Evolutionary conservation across 2,888 invertebrate species (phyloP), one percentile per base, ranked within the genome.

Genomic region (Lobophora halterata): DNA sequence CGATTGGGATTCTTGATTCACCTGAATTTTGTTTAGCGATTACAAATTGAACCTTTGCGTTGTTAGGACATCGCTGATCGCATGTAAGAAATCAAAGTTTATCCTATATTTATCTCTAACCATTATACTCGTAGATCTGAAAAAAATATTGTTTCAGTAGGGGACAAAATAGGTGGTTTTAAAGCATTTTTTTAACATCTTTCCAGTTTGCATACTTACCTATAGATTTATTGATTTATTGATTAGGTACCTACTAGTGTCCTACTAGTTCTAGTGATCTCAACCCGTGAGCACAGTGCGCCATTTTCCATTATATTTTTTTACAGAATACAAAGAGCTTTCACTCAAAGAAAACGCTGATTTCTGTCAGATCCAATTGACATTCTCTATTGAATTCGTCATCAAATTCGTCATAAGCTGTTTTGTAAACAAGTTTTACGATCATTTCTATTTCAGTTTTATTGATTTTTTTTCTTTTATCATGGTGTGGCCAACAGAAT

Each of bases 401-500:
- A n/a, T n/a, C n/a, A n/a, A 21, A 13, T 11, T 14, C 27, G 20
- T 21, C 28, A 28, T 5, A 19, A 36, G 9, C 14, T 14, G 7
- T 26, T 37, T 38, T 38, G 31, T 38, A 37, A 36, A 20, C 13
- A 36, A 24, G 6, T 13, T 23, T 8, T 36, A 34, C 29, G 19
- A 11, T 20, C 16, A 1, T 20, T 16, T 11, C 8, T 29, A 33
- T 12, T 21, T 10, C 20, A 49, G 31, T 42, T 47, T 44, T 33
- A 44, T 12, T 3, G 13, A 11, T 5, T 10, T 8, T 18, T 14
- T 12, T 19, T 23, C 30, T 2, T 26, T 9, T 17, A 65, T 12
- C 17, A 85, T 81, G 80, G 79, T 81, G 6, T 85, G 85, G 85
- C 83, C 83, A 5, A 80, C 82, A 1, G 60, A 58, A 2, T 36